phyloP scores from a whole-genome alignment of 2,113 vertebrate species.

The Ia io region DNA sequence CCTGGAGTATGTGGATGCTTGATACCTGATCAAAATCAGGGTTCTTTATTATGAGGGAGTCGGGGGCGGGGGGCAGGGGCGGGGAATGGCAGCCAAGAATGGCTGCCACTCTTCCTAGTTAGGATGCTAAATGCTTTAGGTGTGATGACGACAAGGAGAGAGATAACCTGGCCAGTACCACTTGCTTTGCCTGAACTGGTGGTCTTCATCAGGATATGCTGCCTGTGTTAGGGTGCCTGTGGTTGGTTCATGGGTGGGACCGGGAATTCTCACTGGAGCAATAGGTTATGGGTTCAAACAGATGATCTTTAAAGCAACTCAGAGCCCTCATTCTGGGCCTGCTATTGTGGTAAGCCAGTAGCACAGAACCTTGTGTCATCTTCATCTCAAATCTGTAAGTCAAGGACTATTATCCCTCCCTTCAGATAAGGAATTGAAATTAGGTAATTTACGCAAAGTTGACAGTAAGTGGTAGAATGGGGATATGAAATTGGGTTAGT shows the following conservation, averaged over 20 bases:
- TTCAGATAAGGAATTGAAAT: slow-evolving; percentile 1
- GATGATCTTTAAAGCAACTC: neutral
- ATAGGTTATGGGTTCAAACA: neutral
- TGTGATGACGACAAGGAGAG: neutral
- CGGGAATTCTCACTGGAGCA: neutral
- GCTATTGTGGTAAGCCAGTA: neutral
- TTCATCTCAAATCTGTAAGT: neutral
- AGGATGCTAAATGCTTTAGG: neutral
- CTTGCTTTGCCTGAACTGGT: neutral
- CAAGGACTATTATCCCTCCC: neutral
- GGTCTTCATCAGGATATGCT: neutral
- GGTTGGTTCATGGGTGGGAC: neutral
- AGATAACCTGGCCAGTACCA: neutral
- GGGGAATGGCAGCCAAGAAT: neutral
- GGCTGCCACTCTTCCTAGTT: neutral
- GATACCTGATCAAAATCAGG: neutral
- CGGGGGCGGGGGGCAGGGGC: too few species aligned
- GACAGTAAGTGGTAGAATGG: neutral
- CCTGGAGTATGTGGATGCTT: neutral
- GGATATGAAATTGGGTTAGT: neutral
- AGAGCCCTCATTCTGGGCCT: neutral
- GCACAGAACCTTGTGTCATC: neutral
- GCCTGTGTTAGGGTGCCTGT: neutral
- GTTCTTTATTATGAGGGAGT: neutral
- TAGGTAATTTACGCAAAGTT: neutral